Percentiles rank a stretch among this genome's conserved stretches.
Evolutionary conservation across 2,113 vertebrate genomes (phyloP).

Genomic region (Emydocephalus ijimae): DNA sequence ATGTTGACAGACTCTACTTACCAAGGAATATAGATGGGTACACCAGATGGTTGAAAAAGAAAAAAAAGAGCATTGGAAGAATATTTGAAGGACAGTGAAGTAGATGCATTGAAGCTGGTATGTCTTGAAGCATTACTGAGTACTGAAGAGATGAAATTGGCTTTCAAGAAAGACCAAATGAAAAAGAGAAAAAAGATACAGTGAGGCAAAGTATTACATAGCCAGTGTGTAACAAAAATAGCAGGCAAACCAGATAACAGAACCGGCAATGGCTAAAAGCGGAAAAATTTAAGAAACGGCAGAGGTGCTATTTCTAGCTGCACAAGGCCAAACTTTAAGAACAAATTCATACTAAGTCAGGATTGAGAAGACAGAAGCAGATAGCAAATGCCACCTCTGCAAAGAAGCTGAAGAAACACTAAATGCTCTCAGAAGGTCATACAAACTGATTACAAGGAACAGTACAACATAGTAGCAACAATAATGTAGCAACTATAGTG

Average conservation of each 20-base stretch:
- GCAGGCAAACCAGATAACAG: neutral
- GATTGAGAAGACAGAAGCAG: neutral
- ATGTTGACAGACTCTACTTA: neutral
- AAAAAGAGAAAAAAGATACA: neutral
- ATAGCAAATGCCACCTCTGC: neutral
- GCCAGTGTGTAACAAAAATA: neutral
- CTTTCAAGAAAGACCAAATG: neutral
- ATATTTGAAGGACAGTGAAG: neutral
- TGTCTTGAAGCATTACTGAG: neutral
- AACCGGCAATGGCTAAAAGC: neutral
- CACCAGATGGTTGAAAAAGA: neutral
- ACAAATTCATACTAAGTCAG: neutral
- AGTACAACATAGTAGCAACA: too few species aligned
- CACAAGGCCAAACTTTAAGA: neutral
- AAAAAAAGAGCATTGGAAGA: neutral
- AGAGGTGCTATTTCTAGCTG: neutral
- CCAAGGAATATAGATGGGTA: neutral
- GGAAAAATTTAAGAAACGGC: neutral
- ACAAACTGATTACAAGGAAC: too few species aligned
- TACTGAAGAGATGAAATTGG: neutral
- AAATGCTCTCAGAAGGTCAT: neutral
- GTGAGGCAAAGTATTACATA: neutral
- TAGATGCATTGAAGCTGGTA: neutral
- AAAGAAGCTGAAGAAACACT: neutral
- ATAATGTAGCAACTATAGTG: too few species aligned